Conservation (phyloP, 1,140 invertebrate species). For the Ostrea denselamellosa region DNA sequence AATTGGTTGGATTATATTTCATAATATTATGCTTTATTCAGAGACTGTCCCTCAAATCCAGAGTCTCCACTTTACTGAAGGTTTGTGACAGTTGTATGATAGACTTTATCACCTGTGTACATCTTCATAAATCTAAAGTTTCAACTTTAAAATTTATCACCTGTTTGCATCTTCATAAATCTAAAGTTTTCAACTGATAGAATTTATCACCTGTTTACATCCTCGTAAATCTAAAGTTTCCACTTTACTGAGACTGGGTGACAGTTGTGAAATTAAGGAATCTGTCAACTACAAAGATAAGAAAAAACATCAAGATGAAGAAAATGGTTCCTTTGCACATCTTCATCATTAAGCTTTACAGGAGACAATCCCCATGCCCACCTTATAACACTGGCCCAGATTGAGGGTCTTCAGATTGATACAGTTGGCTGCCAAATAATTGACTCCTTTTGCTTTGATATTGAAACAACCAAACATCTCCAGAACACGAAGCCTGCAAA, state of each 20-base stretch:
- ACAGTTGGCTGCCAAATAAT: slow-evolving; percentile 68
- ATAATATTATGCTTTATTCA: too few species aligned
- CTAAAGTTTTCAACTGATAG: too few species aligned
- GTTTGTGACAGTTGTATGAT: too few species aligned
- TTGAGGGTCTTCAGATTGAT: slow-evolving; percentile 70
- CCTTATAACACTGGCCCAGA: slow-evolving; percentile 77
- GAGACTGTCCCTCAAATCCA: too few species aligned
- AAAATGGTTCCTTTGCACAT: background rate
- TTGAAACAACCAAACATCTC: slow-evolving; percentile 78
- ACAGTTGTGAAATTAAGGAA: background rate
- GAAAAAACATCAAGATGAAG: background rate
- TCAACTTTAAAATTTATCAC: too few species aligned
- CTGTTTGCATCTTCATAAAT: too few species aligned
- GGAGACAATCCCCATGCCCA: slow-evolving; percentile 41
- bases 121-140: too few species aligned
- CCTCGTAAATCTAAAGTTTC: slow-evolving; percentile 75
- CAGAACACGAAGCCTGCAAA: slow-evolving; percentile 61
- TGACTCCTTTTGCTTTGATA: slow-evolving; percentile 68
- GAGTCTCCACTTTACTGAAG: too few species aligned
- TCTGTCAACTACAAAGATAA: slow-evolving; percentile 14
- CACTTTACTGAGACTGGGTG: slow-evolving; percentile 66
- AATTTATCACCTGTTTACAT: slow-evolving; percentile 70
- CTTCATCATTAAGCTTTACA: background rate
- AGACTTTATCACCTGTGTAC: too few species aligned
- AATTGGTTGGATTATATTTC: too few species aligned